These are phyloP conservation scores for Oophaga sylvatica DNA, from an alignment of 2,797 vertebrate species.

Conservation along the genomic window DNA sequence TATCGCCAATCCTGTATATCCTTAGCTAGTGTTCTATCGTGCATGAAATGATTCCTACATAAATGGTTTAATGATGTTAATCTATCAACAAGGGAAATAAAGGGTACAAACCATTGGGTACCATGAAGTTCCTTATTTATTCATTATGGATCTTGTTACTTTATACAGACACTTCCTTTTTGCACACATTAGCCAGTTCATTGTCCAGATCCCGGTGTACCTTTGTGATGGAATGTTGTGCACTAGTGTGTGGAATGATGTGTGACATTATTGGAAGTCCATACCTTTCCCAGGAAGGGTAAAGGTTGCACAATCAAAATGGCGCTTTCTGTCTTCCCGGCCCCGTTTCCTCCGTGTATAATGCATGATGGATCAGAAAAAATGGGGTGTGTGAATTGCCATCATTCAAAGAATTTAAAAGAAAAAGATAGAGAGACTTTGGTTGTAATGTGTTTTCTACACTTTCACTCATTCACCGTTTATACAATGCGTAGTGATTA, in stretches of 20 bases:
- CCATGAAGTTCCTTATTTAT: too few species aligned
- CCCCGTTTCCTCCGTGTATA: slow-evolving; percentile 96
- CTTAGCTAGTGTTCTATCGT: too few species aligned
- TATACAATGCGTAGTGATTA: slow-evolving; percentile 24
- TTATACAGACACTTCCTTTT: too few species aligned
- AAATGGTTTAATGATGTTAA: too few species aligned
- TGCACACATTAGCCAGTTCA: not conserved
- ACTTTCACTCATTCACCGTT: slow-evolving; percentile 11
- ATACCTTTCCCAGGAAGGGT: slow-evolving; percentile 98
- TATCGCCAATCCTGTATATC: too few species aligned
- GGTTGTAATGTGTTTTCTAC: slow-evolving; percentile 27
- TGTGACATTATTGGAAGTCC: slow-evolving; percentile 25
- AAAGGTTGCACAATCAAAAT: slow-evolving; percentile 98
- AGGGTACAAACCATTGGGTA: too few species aligned
- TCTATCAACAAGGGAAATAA: too few species aligned
- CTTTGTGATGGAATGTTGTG: too few species aligned
- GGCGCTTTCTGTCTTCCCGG: slow-evolving; percentile 96
- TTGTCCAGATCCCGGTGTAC: not conserved
- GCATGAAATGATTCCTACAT: too few species aligned
- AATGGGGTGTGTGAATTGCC: slow-evolving; percentile 50
- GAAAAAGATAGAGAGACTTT: slow-evolving; percentile 3
- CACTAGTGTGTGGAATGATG: not conserved
- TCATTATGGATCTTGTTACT: too few species aligned
- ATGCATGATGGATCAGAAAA: slow-evolving; percentile 81
- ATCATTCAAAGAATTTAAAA: slow-evolving; percentile 42